Evolutionary conservation across 1,140 invertebrate species (phyloP).

Genomic region (Mamestra configurata): DNA sequence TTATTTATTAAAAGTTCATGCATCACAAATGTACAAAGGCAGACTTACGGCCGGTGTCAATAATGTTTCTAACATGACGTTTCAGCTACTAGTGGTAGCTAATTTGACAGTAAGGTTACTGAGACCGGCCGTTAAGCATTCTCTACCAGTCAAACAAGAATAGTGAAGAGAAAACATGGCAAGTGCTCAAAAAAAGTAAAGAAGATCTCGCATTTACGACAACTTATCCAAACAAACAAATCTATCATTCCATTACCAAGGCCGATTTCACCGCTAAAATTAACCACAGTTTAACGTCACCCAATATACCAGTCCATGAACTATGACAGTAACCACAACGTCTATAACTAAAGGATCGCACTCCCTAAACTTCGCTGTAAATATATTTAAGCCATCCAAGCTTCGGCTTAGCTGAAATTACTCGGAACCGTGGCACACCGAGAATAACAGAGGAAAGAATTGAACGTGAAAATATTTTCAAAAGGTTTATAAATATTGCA

Average conservation of each 20-base stretch:
- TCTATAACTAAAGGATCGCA: slow-evolving; percentile 36
- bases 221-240: background rate
- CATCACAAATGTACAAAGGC: too few species aligned
- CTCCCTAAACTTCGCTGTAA: slow-evolving; percentile 37
- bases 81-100: too few species aligned
- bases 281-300: slow-evolving; percentile 16
- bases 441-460: slow-evolving; percentile 1
- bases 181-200: too few species aligned
- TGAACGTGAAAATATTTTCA: slow-evolving; percentile 7
- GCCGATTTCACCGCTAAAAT: background rate
- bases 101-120: too few species aligned
- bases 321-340: slow-evolving; percentile 25
- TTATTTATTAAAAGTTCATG: too few species aligned
- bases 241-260: background rate
- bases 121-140: too few species aligned
- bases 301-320: slow-evolving; percentile 28
- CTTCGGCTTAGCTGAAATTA: slow-evolving; percentile 49
- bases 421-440: slow-evolving; percentile 10
- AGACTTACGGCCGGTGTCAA: too few species aligned
- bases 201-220: background rate
- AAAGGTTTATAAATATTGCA: slow-evolving; percentile 26
- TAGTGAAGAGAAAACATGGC: too few species aligned
- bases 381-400: slow-evolving; percentile 46
- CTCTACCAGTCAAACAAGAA: too few species aligned
- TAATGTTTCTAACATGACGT: too few species aligned